Evolutionary conservation across 2,797 vertebrate genomes (phyloP), one percentile per base, ranked within the genome.

Genomic region (Tragelaphus oryx): DNA sequence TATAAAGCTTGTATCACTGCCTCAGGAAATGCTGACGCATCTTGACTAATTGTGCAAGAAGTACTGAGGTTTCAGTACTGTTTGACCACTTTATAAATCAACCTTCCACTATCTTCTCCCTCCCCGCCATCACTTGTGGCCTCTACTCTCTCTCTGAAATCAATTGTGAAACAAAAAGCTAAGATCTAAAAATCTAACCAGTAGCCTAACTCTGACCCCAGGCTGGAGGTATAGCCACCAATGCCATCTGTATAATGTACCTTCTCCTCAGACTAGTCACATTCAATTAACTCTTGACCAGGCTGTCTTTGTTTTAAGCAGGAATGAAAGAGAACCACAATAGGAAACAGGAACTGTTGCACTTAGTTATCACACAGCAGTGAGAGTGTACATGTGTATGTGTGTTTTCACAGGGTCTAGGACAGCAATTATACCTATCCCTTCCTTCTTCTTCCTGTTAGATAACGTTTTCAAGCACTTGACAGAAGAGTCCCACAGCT

Each of bases 11-110:
- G 11, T 74, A 85, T 65, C 78, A 80, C 3, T 92, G 81, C 85
- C 71, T 92, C 52, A 84, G 81, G 78, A 94, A 75, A 60, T 93
- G 84, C 50, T 93, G 87, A 95, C 50, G 52, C 26, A 57, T 80
- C 80, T 62, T 87, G 68, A 96, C 91, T 95, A 50, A 95, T 1
- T 87, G 62, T 74, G 80, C 48, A 84, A 94, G 76, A 94, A 89
- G n/a, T 22, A 83, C 0, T 54, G n/a, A 96, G 65, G 71, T 89
- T 94, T 83, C 54, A 44, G 55, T n/a, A 18, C 20, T 83, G 37
- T 52, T 80, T 93, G 62, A 75, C 50, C 60, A 24, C 46, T 92
- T 96, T 59, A 87, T 89, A 94, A 95, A 85, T 96, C 91, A 94
- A 82, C 33, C 50, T 80, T 84, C 11, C 41, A 11, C 2, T 74